Evolutionary conservation across 2,888 invertebrate genomes (phyloP), one percentile per base, ranked within the genome.

Genomic region (Zygothrica quintamaculata): DNA sequence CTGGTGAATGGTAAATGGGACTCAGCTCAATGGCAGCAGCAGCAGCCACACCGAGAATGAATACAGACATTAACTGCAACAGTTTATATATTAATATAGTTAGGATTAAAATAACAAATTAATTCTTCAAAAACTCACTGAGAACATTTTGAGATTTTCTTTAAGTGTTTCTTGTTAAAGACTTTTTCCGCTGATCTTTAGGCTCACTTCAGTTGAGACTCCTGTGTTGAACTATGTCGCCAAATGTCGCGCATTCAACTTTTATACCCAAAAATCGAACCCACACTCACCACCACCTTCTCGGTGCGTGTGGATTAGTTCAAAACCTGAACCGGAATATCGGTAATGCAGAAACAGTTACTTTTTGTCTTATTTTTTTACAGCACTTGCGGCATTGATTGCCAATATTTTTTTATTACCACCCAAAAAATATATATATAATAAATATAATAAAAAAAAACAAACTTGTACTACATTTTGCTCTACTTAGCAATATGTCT

Each of bases 201-300:
- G 70, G 53, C 53, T 80, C 84, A 72, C 75, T 79, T 76, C 86
- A 76, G 78, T 87, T 84, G 81, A 68, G 75, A 78, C 88, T 89
- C 82, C 89, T 89, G 86, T 79, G 84, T 77, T 90, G 86, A 88
- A 90, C 90, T 90, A 89, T 88, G 88, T 82, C 84, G 85, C 78
- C 87, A 74, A 74, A 77, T 84, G 84, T 84, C 74, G 77, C 46
- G 66, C 69, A 80, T 74, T 74, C 82, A 85, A 79, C 89, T 90
- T 90, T 88, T 90, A 90, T 90, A 90, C 71, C n/a, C 73, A 12
- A 40, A 62, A 40, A 26, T 34, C 39, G 47, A 26, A 11, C 13
- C 43, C 22, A 18, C 26, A 53, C 40, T 12, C 22, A 18, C 37
- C 44, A 51, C 65, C 71, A 55, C 75, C 75, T 66, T 22, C 39